Conservation (phyloP, 2,797 vertebrate genomes). For the Arrhamphus sclerolepis region DNA sequence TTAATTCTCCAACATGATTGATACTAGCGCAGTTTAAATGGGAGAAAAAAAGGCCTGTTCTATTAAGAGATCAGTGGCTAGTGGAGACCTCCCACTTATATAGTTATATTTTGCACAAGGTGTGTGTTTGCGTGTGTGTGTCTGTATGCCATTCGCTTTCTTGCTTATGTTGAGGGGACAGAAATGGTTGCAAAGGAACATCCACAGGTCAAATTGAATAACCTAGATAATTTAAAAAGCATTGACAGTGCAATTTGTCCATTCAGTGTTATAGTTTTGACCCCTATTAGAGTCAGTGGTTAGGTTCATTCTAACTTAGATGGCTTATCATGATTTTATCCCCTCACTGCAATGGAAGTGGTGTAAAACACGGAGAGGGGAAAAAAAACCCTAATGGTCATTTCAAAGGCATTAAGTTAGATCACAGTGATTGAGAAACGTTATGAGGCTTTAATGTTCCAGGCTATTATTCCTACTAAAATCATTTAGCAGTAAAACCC, state of each 20-base stretch:
- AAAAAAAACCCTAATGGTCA: constrained; percentile 59
- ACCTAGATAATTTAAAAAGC: constrained; percentile 95
- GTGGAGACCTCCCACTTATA: constrained; percentile 98
- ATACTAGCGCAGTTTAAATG: constrained; percentile 92
- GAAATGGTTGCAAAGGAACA: constrained; percentile 77
- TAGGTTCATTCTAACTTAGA: constrained; percentile 86
- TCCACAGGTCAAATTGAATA: constrained; percentile 98
- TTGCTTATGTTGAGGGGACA: constrained; percentile 83
- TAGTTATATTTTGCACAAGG: constrained; percentile 76
- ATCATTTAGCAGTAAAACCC: constrained; percentile 67
- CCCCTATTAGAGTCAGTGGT: constrained; percentile 91
- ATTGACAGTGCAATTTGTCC: constrained; percentile 96
- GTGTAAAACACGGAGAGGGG: constrained; percentile 65
- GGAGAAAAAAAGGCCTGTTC: constrained; percentile 91
- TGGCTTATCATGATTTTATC: constrained; percentile 84
- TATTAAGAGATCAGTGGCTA: constrained; percentile 95
- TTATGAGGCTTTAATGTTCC: constrained; percentile 63
- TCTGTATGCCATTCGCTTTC: constrained; percentile 42
- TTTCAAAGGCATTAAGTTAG: constrained; percentile 68
- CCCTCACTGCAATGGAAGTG: constrained; percentile 43
- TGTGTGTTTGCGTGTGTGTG: constrained; percentile 45
- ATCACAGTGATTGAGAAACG: constrained; percentile 63
- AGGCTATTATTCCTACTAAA: constrained; percentile 63
- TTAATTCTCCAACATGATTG: constrained; percentile 97
- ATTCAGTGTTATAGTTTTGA: constrained; percentile 95